Base-by-base conservation (phyloP, 2,797 vertebrate species). In the Anomalospiza imberbis region DNA sequence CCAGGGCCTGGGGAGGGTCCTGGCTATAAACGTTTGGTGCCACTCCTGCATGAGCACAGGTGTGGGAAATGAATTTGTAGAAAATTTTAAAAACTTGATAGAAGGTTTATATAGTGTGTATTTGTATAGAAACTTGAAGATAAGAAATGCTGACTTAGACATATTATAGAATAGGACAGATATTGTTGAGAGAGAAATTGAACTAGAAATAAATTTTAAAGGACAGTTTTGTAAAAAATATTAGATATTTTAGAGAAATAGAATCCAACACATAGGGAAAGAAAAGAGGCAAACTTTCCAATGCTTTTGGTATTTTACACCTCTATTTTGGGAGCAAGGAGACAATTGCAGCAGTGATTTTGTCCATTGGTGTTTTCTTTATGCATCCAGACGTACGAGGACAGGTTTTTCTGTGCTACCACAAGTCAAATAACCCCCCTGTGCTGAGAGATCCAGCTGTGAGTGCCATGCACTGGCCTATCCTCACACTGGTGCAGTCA, bases 381-480 rank as follows among this genome's bases (percentile, higher is more conserved):
- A 1, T 47, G 54, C n/a, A 82, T 45, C 22, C 34, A 12, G 29
- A 2, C 2, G 13, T 22, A 4, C 0, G 6, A 61, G 9, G 15
- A 31, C 32, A 74, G 57, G 29, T 20, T 48, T 67, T 66, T 67
- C 40, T 71, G n/a, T 67, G 70, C 53, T 60, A 24, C 14, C 40
- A 40, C 28, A 60, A 72, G 7, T 14, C 70, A 40, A 84, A 61
- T 38, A 16, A 12, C 0, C 4, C 25, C 42, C 17, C 7, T 60
- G 40, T 77, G 65, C 51, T 26, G 60, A 29, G 42, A 24, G 44
- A 42, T 44, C 7, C 38, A 61, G 31, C 65, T 60, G 75, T 73
- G 58, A 34, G 47, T 47, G 47, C 71, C 24, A 1, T 4, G 38
- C 42, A 48, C 28, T 17, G 31, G 3, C 60, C 70, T 62, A 47